A percentile compares a stretch with the other conserved stretches of the same genome.
Conservation (phyloP, 2,113 vertebrate species). For the Formicarius rufipectus region DNA sequence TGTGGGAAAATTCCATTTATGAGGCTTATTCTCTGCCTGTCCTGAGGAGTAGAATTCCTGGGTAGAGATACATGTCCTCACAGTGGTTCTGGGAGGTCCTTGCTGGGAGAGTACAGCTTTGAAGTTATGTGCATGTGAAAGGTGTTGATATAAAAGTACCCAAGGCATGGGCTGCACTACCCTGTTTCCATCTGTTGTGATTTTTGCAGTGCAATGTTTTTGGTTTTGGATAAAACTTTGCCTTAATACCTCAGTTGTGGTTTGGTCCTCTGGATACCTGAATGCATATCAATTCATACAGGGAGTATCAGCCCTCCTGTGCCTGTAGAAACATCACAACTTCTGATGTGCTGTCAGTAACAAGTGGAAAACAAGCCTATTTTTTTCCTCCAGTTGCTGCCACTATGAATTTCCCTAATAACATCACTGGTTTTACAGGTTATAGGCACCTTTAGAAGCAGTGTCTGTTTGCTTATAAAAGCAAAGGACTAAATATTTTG, state of each 20-base stretch:
- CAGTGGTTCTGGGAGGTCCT: neutral
- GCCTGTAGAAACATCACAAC: neutral
- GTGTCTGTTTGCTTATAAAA: neutral
- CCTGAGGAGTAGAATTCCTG: neutral
- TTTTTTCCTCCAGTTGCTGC: neutral
- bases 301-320: neutral
- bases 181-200: neutral
- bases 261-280: neutral
- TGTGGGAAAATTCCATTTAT: neutral
- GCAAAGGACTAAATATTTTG: neutral
- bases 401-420: neutral
- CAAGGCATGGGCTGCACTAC: too few species aligned
- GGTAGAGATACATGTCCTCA: neutral
- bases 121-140: neutral
- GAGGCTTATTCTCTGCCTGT: neutral
- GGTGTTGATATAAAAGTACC: neutral
- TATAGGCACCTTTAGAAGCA: neutral
- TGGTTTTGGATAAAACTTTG: neutral
- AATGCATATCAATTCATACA: neutral
- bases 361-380: neutral
- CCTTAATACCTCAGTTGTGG: neutral
- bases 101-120: neutral
- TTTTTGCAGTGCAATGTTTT: neutral
- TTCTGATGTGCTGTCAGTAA: neutral
- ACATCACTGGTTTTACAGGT: neutral